phyloP scores from a whole-genome alignment of 2,797 vertebrate genomes.

The Semotilus atromaculatus region DNA sequence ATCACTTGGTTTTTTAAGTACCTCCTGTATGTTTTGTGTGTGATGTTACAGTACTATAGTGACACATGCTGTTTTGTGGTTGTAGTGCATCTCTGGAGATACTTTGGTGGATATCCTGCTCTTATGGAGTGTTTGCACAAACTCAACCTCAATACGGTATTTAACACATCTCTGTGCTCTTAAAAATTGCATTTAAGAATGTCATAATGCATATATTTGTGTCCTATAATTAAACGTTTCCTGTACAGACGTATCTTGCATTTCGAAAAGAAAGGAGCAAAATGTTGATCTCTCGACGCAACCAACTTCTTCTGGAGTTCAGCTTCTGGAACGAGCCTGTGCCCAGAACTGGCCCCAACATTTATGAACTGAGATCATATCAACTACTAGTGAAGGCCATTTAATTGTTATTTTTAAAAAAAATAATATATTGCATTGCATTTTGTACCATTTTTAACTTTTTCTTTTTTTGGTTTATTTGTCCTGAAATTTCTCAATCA shows the following conservation, averaged over 20 bases:
- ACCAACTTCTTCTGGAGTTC: constrained; percentile 95
- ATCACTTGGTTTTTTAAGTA: neutral
- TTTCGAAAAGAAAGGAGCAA: constrained; percentile 90
- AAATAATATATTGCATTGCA: neutral
- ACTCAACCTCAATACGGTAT: constrained; percentile 86
- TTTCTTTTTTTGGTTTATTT: neutral
- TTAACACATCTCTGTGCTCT: neutral
- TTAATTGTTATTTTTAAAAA: neutral
- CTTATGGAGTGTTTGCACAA: constrained; percentile 90
- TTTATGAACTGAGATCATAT: constrained; percentile 94
- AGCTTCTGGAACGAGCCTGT: constrained; percentile 97
- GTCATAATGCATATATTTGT: neutral
- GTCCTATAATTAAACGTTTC: neutral
- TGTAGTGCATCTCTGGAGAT: constrained; percentile 94
- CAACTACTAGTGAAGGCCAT: constrained; percentile 82
- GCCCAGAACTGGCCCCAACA: constrained; percentile 88
- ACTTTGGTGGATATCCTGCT: constrained; percentile 92
- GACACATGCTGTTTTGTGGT: constrained; percentile 51
- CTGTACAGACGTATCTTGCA: constrained; percentile 85
- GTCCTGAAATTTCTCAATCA: constrained; percentile 59
- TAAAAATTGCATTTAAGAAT: neutral
- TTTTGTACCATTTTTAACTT: neutral
- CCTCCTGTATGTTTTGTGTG: neutral
- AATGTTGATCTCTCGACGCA: constrained; percentile 91
- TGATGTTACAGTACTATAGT: constrained; percentile 10